Evolutionary conservation across 2,797 vertebrate species (phyloP).

Genomic region (Anabacerthia variegaticeps): DNA sequence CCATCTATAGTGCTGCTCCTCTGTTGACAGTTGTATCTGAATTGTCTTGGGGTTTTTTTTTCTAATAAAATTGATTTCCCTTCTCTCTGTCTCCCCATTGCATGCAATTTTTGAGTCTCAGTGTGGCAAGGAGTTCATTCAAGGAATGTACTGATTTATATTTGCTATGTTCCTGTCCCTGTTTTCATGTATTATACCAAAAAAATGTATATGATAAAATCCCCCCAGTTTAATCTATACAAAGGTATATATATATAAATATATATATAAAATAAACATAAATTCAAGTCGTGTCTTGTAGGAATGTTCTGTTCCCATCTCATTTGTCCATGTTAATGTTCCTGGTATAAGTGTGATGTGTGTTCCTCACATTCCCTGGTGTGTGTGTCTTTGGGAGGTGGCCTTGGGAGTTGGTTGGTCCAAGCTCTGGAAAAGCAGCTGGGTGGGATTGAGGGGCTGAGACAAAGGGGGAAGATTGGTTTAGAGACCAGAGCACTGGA

Average conservation of each 20-base stretch:
- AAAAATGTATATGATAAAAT: slow-evolving; percentile 57
- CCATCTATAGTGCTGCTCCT: slow-evolving; percentile 43
- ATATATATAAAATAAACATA: slow-evolving; percentile 67
- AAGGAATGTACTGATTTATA: slow-evolving; percentile 62
- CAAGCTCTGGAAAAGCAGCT: neutral
- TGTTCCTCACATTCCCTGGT: neutral
- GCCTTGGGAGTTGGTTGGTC: neutral
- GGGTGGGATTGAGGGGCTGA: neutral
- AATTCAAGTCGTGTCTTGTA: slow-evolving; percentile 44
- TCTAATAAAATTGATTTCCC: slow-evolving; percentile 1
- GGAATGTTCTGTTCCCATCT: slow-evolving; percentile 24
- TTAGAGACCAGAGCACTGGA: neutral
- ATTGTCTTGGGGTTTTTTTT: neutral
- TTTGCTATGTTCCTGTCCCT: slow-evolving; percentile 27
- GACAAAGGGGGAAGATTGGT: neutral
- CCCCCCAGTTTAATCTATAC: slow-evolving; percentile 43
- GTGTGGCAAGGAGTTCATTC: slow-evolving; percentile 38
- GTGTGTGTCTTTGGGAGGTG: too few species aligned
- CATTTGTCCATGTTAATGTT: neutral
- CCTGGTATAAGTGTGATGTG: neutral
- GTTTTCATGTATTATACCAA: slow-evolving; percentile 57
- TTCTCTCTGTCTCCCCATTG: slow-evolving; percentile 29
- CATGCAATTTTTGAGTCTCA: slow-evolving; percentile 47
- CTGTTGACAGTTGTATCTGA: slow-evolving; percentile 7
- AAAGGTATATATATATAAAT: slow-evolving; percentile 28